A percentile compares a stretch with the other conserved stretches of the same genome.
Evolutionary conservation across 2,797 vertebrate species (phyloP).

Genomic region (Chromis chromis): DNA sequence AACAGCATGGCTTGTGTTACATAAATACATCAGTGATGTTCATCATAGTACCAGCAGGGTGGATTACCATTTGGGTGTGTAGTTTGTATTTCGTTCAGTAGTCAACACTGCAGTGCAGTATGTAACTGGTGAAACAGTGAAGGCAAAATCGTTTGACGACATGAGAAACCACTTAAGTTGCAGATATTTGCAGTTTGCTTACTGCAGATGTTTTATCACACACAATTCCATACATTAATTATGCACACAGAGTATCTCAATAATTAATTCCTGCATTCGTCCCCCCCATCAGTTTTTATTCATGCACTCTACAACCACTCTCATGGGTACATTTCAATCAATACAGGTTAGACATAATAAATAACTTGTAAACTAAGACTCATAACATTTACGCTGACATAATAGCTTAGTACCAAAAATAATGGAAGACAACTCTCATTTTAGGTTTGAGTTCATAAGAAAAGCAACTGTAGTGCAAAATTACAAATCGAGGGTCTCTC

Average conservation of each 20-base stretch:
- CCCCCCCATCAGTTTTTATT: slow-evolving; percentile 16
- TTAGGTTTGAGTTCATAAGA: slow-evolving; percentile 49
- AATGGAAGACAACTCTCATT: slow-evolving; percentile 68
- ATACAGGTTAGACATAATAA: slow-evolving; percentile 45
- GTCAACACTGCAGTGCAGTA: slow-evolving; percentile 13
- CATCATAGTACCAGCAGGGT: not conserved
- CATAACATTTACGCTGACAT: slow-evolving; percentile 28
- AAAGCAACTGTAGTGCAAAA: slow-evolving; percentile 78
- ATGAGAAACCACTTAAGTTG: slow-evolving; percentile 14
- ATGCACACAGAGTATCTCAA: slow-evolving; percentile 26
- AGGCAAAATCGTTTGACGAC: slow-evolving; percentile 16
- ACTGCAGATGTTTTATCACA: slow-evolving; percentile 21
- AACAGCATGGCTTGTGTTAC: slow-evolving; percentile 36
- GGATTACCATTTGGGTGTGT: slow-evolving; percentile 19
- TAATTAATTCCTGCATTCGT: slow-evolving; percentile 21
- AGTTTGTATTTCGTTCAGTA: slow-evolving; percentile 21
- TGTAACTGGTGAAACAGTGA: slow-evolving; percentile 13
- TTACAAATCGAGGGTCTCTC: slow-evolving; percentile 47
- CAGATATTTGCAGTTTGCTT: slow-evolving; percentile 19
- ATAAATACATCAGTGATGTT: slow-evolving; percentile 31
- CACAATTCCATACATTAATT: slow-evolving; percentile 14
- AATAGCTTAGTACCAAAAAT: slow-evolving; percentile 61
- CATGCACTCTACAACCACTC: slow-evolving; percentile 53
- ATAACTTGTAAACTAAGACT: slow-evolving; percentile 57
- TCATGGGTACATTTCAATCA: slow-evolving; percentile 15